Evolutionary conservation across 2,888 invertebrate genomes (phyloP).

Genomic region (Pseudococcus longispinus): DNA sequence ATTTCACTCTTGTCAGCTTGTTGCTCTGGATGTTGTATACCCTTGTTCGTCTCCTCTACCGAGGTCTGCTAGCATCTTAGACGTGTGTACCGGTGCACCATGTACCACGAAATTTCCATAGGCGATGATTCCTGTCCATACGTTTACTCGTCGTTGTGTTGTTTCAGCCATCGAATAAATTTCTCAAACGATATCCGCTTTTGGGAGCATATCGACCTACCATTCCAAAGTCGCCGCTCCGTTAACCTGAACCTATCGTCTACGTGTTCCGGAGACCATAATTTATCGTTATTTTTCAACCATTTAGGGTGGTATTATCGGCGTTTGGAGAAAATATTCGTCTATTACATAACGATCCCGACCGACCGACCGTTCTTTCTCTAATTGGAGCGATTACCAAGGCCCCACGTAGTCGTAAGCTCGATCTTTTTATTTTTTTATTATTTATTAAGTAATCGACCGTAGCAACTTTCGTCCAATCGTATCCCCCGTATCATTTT

Average conservation of each 20-base stretch:
- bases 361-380: neutral
- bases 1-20: conserved; percentile 3
- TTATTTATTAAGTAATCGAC: neutral
- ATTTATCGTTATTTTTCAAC: neutral
- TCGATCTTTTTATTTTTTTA: neutral
- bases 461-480: neutral
- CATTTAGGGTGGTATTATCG: neutral
- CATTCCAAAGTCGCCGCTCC: neutral
- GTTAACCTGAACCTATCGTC: neutral
- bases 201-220: neutral
- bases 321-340: neutral
- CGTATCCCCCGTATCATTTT: neutral
- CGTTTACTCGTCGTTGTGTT: neutral
- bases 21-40: neutral
- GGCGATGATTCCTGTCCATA: neutral
- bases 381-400: conserved; percentile 13
- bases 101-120: neutral
- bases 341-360: neutral
- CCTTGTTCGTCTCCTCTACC: neutral
- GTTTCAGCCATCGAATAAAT: neutral
- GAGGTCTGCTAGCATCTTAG: neutral
- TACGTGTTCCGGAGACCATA: neutral
- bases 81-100: neutral
- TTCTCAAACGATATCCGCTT: neutral
- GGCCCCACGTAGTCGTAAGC: neutral